Percentiles rank a stretch among this genome's conserved stretches.
Evolutionary conservation across 2,113 vertebrate species (phyloP).

Genomic region (Bubo scandiacus): DNA sequence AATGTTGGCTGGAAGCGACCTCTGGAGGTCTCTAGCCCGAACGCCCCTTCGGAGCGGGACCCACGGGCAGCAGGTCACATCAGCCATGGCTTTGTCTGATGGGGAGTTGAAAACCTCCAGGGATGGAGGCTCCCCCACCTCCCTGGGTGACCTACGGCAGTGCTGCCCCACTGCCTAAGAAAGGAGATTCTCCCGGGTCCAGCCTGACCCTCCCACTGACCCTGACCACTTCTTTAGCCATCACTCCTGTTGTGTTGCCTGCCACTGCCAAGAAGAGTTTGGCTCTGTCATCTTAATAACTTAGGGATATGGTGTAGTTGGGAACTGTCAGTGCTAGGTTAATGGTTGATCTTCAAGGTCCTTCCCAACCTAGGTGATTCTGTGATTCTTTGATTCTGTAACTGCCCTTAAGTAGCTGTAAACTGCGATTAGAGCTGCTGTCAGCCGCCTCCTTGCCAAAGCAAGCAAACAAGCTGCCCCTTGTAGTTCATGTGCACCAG

Average conservation of each 20-base stretch:
- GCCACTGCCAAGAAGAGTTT: background rate
- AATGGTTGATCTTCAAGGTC: no score
- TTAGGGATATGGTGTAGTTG: no score
- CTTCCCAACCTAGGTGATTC: no score
- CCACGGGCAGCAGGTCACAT: background rate
- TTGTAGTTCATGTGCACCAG: background rate
- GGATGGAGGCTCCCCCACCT: no score
- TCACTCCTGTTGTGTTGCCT: background rate
- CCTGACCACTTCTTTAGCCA: background rate
- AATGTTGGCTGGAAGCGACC: slow-evolving; percentile 54
- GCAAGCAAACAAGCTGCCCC: background rate
- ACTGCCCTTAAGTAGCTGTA: background rate
- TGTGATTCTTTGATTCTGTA: no score
- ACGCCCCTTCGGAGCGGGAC: background rate
- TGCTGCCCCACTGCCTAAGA: background rate
- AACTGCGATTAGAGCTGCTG: background rate
- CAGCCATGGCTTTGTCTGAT: background rate
- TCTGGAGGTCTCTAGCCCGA: slow-evolving; percentile 51
- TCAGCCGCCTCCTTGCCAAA: background rate
- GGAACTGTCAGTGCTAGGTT: no score
- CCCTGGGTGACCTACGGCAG: background rate
- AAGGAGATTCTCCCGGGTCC: background rate
- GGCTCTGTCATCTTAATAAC: background rate
- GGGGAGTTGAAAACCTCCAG: background rate
- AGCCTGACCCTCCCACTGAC: background rate